phyloP scores from a whole-genome alignment of 1,140 invertebrate species.

The Choristoneura fumiferana region DNA sequence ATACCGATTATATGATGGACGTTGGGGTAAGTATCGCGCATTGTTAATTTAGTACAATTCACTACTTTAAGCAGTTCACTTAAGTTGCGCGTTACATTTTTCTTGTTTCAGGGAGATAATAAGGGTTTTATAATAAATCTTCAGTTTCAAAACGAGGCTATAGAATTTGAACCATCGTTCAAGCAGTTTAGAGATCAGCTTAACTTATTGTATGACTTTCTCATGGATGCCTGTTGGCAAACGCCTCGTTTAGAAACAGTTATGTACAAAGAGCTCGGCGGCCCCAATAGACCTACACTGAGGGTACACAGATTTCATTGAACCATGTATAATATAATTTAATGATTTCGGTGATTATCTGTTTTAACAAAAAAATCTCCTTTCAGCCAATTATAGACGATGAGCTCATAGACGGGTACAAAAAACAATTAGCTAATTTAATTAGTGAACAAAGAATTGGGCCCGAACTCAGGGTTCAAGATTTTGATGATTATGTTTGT shows the following conservation, averaged over 20 bases:
- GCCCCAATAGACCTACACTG: constrained; percentile 39
- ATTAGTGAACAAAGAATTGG: constrained; percentile 85
- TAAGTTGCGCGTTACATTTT: no score
- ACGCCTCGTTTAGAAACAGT: constrained; percentile 88
- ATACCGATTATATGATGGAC: constrained; percentile 86
- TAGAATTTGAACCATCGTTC: constrained; percentile 90
- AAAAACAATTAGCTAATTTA: constrained; percentile 79
- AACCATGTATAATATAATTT: no score
- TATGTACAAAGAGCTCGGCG: constrained; percentile 81
- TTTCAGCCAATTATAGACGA: constrained; percentile 83
- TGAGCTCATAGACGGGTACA: constrained; percentile 81
- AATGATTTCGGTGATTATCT: no score
- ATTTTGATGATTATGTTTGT: constrained; percentile 90
- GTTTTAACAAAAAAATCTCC: no score
- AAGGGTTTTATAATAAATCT: constrained; percentile 88
- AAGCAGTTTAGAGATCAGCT: constrained; percentile 85
- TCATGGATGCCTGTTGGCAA: constrained; percentile 83
- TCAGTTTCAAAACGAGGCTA: constrained; percentile 82
- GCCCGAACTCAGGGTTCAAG: constrained; percentile 84
- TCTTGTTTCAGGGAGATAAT: constrained; percentile 79
- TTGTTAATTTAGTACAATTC: no score
- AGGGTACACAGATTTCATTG: constrained; percentile 34
- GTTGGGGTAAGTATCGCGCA: constrained; percentile 83
- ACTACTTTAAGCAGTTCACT: no score
- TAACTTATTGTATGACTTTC: constrained; percentile 84